Evolutionary conservation across 2,113 vertebrate species (phyloP).

Genomic region (Hipposideros armiger): DNA sequence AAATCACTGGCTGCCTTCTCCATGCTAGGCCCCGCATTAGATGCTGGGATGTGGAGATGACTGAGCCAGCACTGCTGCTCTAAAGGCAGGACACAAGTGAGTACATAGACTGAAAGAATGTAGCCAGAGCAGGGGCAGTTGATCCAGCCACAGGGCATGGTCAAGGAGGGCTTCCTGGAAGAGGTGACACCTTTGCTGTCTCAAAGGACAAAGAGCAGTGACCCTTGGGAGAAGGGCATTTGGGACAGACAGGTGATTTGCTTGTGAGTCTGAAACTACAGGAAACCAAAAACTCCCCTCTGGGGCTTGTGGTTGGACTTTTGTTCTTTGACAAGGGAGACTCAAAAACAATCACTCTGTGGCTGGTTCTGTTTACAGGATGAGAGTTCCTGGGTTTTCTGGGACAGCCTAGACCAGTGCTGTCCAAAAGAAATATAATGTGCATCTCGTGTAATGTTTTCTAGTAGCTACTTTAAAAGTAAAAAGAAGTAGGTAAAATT

Average conservation of each 20-base stretch:
- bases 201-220: neutral
- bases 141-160: neutral
- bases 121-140: neutral
- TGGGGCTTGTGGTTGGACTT: neutral
- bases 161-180: constrained; percentile 32
- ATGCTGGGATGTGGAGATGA: neutral
- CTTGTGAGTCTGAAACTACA: neutral
- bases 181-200: neutral
- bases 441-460: neutral
- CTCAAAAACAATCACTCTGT: neutral
- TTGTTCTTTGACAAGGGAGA: neutral
- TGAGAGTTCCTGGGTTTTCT: neutral
- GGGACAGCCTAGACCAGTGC: neutral
- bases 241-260: neutral
- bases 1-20: neutral
- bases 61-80: neutral
- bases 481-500: neutral
- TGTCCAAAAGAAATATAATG: neutral
- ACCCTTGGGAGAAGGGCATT: neutral
- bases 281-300: neutral
- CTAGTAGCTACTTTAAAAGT: neutral
- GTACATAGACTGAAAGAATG: neutral
- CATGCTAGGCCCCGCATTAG: neutral
- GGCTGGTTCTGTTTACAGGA: neutral
- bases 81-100: neutral